These are phyloP conservation scores for Gallinago paraguaiae DNA, from an alignment of 2,113 vertebrate genomes.

Conservation along the genomic window DNA sequence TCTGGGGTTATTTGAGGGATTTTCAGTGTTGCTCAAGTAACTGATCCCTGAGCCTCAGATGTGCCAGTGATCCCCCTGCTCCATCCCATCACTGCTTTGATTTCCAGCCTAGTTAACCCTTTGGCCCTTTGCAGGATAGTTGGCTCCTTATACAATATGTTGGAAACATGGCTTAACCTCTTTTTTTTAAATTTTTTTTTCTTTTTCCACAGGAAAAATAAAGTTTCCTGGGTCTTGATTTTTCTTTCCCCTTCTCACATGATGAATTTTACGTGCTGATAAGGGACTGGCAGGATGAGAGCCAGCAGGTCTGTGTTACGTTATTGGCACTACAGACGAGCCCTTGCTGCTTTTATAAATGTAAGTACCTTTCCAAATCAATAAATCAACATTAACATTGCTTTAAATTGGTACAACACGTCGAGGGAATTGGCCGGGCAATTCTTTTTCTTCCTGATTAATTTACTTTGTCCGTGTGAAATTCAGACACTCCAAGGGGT, in stretches of 20 bases:
- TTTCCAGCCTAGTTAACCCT: not conserved
- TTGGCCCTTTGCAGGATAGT: not conserved
- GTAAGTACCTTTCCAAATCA: constrained; percentile 64
- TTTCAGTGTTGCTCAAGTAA: not conserved
- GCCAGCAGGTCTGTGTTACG: not conserved
- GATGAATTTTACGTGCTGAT: not conserved
- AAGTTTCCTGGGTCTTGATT: not conserved
- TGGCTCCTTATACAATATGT: not conserved
- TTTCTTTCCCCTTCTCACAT: not conserved
- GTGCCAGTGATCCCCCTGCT: not conserved
- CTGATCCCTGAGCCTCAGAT: constrained; percentile 6
- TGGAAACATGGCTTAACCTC: not conserved
- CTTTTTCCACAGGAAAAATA: not conserved
- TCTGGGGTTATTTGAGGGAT: not conserved
- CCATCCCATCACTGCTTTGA: not conserved
- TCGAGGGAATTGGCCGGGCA: constrained; percentile 40
- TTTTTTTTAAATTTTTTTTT: not conserved
- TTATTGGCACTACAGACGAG: constrained; percentile 7
- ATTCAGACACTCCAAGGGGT: not conserved
- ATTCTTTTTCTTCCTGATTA: constrained; percentile 65
- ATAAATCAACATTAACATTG: constrained; percentile 72
- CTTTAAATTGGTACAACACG: constrained; percentile 45
- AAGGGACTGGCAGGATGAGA: not conserved
- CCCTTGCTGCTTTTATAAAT: constrained; percentile 27
- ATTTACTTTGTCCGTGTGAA: constrained; percentile 36